A percentile compares a stretch with the other conserved stretches of the same genome.
Evolutionary conservation across 2,113 vertebrate species (phyloP).

Genomic region (Meriones unguiculatus): DNA sequence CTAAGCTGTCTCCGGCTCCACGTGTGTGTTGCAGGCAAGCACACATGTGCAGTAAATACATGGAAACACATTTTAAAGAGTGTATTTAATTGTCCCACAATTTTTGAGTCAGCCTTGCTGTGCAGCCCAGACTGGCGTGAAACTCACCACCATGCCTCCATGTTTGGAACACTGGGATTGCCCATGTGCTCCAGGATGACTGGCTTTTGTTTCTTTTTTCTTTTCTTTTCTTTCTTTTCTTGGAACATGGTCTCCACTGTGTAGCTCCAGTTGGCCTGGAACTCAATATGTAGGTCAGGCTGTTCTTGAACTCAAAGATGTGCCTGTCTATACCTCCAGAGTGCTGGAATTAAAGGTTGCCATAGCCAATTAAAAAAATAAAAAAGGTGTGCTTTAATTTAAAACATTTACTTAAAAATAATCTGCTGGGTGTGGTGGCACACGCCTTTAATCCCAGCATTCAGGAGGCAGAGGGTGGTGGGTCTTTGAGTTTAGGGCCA

Average conservation of each 20-base stretch:
- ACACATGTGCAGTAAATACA: not conserved
- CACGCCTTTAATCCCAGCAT: not conserved
- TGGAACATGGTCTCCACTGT: not conserved
- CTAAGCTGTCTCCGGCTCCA: not conserved
- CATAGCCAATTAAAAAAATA: not conserved
- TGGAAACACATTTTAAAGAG: not conserved
- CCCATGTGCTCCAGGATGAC: not conserved
- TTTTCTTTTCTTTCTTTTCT: not conserved
- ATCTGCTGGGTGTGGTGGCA: not conserved
- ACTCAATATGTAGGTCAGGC: not conserved
- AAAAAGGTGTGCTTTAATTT: slow-evolving; percentile 5
- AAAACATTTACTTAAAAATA: slow-evolving; percentile 11
- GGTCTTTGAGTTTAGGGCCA: not conserved
- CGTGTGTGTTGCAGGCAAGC: too few species aligned
- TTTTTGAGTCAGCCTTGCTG: not conserved
- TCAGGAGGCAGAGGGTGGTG: not conserved
- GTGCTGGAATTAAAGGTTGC: not conserved
- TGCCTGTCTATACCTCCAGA: not conserved
- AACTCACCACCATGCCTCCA: not conserved
- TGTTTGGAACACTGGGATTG: not conserved
- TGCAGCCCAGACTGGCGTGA: not conserved
- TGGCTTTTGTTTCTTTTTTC: not conserved
- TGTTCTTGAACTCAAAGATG: not conserved
- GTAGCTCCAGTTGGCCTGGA: not conserved
- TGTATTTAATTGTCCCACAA: not conserved